Conservation (phyloP, 2,113 vertebrate species). For the Thunnus maccoyii region DNA sequence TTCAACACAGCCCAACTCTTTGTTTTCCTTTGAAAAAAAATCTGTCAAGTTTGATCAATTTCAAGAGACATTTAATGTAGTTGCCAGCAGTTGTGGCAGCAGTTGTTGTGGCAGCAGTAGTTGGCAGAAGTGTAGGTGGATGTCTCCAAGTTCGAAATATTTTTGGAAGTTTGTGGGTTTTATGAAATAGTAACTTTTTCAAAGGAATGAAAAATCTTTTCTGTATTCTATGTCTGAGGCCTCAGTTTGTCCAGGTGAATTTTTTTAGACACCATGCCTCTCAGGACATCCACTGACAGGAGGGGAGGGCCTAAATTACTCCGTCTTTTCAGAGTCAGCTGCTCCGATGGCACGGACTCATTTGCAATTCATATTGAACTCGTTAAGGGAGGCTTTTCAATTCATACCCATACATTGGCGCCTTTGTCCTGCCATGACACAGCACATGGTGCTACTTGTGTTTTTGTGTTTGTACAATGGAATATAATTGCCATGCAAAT, state of each 20-base stretch:
- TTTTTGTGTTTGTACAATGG: slow-evolving; percentile 60
- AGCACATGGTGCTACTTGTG: slow-evolving; percentile 65
- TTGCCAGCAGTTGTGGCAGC: neutral
- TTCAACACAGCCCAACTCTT: neutral
- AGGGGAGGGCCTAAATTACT: slow-evolving; percentile 13
- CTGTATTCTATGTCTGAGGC: neutral
- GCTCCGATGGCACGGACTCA: slow-evolving; percentile 51
- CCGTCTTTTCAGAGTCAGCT: slow-evolving; percentile 51
- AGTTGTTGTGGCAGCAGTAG: neutral
- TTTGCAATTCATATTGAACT: slow-evolving; percentile 74
- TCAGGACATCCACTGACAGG: neutral
- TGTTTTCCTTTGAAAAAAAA: neutral
- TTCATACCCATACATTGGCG: slow-evolving; percentile 69
- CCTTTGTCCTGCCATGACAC: slow-evolving; percentile 53
- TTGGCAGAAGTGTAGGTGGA: neutral
- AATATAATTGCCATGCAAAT: slow-evolving; percentile 75
- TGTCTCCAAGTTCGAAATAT: neutral
- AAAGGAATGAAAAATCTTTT: neutral
- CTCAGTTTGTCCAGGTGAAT: slow-evolving; percentile 9
- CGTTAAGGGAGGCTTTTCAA: slow-evolving; percentile 63
- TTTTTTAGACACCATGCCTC: neutral
- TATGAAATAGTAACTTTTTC: neutral
- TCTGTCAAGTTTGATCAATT: neutral
- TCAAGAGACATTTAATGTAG: neutral
- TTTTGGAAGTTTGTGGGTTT: neutral